phyloP scores from a whole-genome alignment of 2,113 vertebrate genomes.

The Oreocharis arfaki region DNA sequence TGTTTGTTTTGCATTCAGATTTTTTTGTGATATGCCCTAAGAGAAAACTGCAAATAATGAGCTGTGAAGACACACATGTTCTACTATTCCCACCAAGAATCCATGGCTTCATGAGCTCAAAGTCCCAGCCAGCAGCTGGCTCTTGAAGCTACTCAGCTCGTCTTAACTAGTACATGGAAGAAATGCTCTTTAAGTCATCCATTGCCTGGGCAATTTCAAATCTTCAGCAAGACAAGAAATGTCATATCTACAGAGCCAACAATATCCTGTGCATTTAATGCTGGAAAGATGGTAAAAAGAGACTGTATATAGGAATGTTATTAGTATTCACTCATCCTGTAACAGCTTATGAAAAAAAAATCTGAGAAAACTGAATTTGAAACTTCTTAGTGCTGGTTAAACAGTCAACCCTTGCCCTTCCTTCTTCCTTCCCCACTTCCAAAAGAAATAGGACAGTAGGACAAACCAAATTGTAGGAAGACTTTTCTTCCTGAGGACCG shows the following conservation, averaged over 20 bases:
- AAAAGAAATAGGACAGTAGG: background rate
- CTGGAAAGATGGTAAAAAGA: background rate
- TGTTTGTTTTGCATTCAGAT: background rate
- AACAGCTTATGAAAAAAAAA: background rate
- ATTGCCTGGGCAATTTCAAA: background rate
- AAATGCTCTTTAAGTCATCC: background rate
- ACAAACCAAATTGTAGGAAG: slow-evolving; percentile 9
- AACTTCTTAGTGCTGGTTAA: slow-evolving; percentile 13
- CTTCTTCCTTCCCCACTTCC: background rate
- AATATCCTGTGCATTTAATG: background rate
- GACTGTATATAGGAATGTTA: background rate
- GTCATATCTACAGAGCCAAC: background rate
- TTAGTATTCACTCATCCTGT: background rate
- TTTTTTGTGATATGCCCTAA: background rate
- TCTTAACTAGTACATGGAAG: background rate
- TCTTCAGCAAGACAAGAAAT: background rate
- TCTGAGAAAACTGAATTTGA: background rate
- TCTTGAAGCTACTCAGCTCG: background rate
- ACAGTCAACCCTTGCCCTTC: background rate
- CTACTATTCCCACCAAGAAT: background rate
- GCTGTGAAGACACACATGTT: background rate
- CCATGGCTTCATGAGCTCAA: background rate
- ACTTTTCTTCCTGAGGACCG: background rate
- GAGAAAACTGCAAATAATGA: background rate
- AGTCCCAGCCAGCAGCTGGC: background rate